Evolutionary conservation across 2,113 vertebrate genomes (phyloP).

Genomic region (Nipponia nippon): DNA sequence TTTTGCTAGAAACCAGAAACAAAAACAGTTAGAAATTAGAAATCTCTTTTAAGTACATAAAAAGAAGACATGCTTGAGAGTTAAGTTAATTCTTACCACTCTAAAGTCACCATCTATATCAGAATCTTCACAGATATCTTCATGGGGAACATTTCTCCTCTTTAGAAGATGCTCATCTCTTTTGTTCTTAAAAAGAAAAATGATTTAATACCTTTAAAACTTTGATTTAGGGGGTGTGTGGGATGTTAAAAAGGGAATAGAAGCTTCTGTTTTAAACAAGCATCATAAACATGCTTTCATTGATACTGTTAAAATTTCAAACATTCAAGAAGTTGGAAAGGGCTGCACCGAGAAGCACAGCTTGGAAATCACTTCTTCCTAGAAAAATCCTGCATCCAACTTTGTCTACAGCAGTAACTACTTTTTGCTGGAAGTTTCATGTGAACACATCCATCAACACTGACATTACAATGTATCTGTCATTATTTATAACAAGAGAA

Average conservation of each 20-base stretch:
- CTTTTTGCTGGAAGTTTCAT: background rate
- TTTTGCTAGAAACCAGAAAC: constrained; percentile 84
- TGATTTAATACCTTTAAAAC: background rate
- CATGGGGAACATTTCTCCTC: constrained; percentile 94
- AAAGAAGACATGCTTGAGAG: background rate
- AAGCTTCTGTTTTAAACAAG: background rate
- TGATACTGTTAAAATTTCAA: background rate
- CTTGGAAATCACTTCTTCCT: background rate
- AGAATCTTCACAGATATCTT: constrained; percentile 95
- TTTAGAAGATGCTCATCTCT: constrained; percentile 97
- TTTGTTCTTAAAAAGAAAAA: constrained; percentile 83
- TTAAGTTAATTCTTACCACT: constrained; percentile 81
- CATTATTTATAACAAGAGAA: background rate
- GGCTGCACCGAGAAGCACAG: background rate
- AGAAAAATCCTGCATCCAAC: background rate
- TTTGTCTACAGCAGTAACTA: background rate
- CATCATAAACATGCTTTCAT: background rate
- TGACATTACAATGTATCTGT: background rate
- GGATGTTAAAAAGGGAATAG: background rate
- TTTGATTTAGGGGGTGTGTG: accelerated
- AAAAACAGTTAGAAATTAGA: constrained; percentile 1
- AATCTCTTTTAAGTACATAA: background rate
- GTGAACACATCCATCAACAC: background rate
- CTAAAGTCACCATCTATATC: constrained; percentile 94
- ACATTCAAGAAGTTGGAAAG: background rate